Percentiles rank a stretch among this genome's conserved stretches.
Evolutionary conservation across 2,797 vertebrate genomes (phyloP).

Genomic region (Onychomys torridus): DNA sequence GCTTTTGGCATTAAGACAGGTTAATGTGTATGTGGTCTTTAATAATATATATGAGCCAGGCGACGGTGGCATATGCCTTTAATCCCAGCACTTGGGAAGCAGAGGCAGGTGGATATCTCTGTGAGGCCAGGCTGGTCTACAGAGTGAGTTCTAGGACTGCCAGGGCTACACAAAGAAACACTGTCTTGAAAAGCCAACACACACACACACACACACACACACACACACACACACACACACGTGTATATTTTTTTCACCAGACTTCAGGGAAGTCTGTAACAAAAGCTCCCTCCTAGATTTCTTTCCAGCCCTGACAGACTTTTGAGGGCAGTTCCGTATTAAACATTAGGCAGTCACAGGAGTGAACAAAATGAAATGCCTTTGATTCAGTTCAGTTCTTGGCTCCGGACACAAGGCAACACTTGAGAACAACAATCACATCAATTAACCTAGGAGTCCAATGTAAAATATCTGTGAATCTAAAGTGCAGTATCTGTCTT

Average conservation of each 20-base stretch:
- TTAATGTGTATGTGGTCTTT: constrained; percentile 89
- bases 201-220: neutral
- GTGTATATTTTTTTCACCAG: neutral
- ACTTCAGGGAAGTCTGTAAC: neutral
- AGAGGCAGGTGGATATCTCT: neutral
- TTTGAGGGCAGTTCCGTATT: constrained; percentile 90
- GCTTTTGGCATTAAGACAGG: constrained; percentile 96
- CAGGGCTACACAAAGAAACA: no score
- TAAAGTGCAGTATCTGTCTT: constrained; percentile 92
- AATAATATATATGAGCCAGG: constrained; percentile 87
- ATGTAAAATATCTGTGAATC: constrained; percentile 92
- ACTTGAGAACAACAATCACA: constrained; percentile 91
- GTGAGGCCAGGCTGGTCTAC: neutral
- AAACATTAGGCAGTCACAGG: constrained; percentile 90
- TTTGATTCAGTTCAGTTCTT: constrained; percentile 92
- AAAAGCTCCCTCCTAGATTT: constrained; percentile 89
- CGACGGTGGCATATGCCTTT: neutral
- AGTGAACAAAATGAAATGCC: constrained; percentile 91
- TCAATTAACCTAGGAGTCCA: constrained; percentile 90
- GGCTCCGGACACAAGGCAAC: constrained; percentile 92
- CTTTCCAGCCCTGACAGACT: constrained; percentile 88
- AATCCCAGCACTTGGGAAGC: neutral
- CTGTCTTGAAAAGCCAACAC: neutral
- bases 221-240: neutral
- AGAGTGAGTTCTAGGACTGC: neutral